phyloP scores from a whole-genome alignment of 2,888 invertebrate genomes.

The Pardosa pseudoannulata region DNA sequence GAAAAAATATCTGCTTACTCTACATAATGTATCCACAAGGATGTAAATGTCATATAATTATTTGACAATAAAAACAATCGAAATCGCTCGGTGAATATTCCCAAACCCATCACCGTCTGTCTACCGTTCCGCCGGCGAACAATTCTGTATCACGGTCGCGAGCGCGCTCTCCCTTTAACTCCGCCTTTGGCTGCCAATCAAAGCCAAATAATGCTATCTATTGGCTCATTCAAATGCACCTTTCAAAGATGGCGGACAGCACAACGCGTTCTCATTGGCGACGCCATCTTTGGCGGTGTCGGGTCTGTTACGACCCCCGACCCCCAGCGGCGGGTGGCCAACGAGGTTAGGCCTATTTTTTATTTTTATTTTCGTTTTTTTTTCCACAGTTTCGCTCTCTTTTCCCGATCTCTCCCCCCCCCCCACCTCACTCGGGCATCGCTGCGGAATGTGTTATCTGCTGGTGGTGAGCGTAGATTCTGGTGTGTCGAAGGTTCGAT shows the following conservation, averaged over 20 bases:
- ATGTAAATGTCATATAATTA: neutral
- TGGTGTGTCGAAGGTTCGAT: conserved; percentile 18
- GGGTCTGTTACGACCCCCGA: conserved; percentile 22
- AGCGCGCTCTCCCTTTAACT: neutral
- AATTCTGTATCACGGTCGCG: neutral
- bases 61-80: neutral
- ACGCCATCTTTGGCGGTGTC: conserved; percentile 41
- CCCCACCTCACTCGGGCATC: conserved; percentile 13
- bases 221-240: conserved; percentile 28
- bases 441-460: conserved; percentile 29
- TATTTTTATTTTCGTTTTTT: conserved; percentile 9
- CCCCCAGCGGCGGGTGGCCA: conserved; percentile 30
- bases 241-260: conserved; percentile 35
- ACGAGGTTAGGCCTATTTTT: conserved; percentile 34
- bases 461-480: conserved; percentile 25
- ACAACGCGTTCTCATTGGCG: neutral
- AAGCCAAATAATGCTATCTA: neutral
- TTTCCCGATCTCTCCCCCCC: neutral
- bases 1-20: neutral
- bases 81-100: neutral
- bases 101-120: conserved; percentile 12
- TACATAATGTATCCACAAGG: neutral
- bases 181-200: conserved; percentile 26
- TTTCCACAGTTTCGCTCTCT: neutral
- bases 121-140: conserved; percentile 15